Conservation (phyloP, 2,113 vertebrate species). For the Vulpes ferrilata region DNA sequence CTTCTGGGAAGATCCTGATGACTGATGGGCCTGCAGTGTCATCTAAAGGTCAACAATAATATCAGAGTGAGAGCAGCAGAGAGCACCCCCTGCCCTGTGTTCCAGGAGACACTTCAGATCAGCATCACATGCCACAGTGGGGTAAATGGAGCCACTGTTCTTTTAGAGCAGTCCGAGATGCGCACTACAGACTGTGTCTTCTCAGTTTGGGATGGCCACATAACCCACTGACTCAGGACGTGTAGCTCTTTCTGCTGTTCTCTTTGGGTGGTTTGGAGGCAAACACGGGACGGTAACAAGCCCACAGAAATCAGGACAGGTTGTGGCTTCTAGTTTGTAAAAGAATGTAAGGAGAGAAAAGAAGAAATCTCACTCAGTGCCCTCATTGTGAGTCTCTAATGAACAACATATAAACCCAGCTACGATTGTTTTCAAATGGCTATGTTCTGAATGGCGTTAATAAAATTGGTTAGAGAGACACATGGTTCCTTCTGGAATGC, state of each 20-base stretch:
- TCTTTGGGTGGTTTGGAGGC: background rate
- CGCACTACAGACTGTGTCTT: background rate
- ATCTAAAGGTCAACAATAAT: background rate
- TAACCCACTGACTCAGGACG: too few species aligned
- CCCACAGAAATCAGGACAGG: background rate
- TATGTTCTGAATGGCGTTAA: background rate
- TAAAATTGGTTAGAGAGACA: background rate
- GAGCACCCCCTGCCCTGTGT: background rate
- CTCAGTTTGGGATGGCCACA: background rate
- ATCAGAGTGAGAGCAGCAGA: background rate
- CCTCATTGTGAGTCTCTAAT: too few species aligned
- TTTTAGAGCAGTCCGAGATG: background rate
- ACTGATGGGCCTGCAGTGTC: background rate
- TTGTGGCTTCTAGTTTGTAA: background rate
- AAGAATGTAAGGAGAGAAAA: background rate
- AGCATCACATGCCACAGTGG: background rate
- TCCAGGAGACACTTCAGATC: background rate
- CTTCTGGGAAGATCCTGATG: background rate
- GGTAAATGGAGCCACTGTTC: too few species aligned
- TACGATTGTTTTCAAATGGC: background rate
- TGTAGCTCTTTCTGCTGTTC: background rate
- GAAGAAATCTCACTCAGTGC: background rate
- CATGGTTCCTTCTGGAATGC: background rate
- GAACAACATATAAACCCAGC: background rate
- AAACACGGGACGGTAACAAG: background rate